Percentiles rank a stretch among this genome's conserved stretches.
Conservation (phyloP, 2,888 invertebrate species). For the Asteroscopus sphinx region DNA sequence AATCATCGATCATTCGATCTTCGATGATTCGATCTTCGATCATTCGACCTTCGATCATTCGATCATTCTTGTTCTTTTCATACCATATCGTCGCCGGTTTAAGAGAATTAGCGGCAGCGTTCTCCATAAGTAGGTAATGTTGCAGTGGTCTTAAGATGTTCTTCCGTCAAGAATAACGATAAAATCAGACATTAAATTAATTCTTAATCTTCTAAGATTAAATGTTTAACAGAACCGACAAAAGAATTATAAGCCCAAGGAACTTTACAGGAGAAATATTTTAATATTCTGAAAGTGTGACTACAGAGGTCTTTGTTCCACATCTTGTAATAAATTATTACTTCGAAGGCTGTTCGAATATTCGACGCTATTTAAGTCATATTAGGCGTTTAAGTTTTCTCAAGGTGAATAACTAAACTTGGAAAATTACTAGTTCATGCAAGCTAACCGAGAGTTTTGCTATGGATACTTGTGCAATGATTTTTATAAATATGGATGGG, state of each 20-base stretch:
- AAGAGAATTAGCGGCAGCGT: too few species aligned
- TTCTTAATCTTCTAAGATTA: neutral
- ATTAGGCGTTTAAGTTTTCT: constrained; percentile 20
- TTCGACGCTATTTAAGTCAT: constrained; percentile 14
- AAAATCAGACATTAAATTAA: neutral
- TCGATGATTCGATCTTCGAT: too few species aligned
- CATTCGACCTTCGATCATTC: too few species aligned
- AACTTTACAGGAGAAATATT: neutral
- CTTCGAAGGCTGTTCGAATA: constrained; percentile 15
- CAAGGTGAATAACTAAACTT: constrained; percentile 19
- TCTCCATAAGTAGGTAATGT: too few species aligned
- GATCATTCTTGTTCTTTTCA: too few species aligned
- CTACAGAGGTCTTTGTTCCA: constrained; percentile 7
- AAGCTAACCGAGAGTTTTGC: constrained; percentile 3
- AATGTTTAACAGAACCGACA: neutral
- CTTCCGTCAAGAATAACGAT: too few species aligned
- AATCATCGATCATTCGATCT: too few species aligned
- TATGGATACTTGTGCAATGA: neutral
- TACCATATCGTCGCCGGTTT: too few species aligned
- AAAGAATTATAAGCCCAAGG: neutral
- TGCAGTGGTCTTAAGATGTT: too few species aligned
- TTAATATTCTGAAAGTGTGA: constrained; percentile 14
- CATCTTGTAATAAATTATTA: constrained; percentile 31
- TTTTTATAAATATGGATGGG: too few species aligned
- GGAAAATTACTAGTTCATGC: constrained; percentile 3